Evolutionary conservation across 2,797 vertebrate genomes (phyloP), one percentile per base, ranked within the genome.

Genomic region (Lagodon rhomboides): DNA sequence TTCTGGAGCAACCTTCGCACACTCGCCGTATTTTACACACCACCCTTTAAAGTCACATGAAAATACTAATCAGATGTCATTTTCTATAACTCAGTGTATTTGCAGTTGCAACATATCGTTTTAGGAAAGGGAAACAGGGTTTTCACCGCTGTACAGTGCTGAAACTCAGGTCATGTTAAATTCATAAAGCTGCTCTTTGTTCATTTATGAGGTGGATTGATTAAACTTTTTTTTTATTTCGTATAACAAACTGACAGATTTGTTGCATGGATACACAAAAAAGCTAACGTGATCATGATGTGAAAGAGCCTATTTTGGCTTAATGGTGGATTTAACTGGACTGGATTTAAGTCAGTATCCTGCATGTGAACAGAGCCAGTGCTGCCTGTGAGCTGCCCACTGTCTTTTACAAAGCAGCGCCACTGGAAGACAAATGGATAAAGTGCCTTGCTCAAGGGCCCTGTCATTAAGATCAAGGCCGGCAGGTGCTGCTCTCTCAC

Each of bases 281-380:
- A 61, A 46, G 3, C 22, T 5, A 53, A 49, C 6, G 27, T 20
- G 50, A 25, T 58, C 30, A 20, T 10, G 16, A 30, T 55, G 59
- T 65, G 15, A 54, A 17, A 51, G 23, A 59, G 13, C 15, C 1
- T 30, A n/a, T 69, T 17, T 3, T 56, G 43, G 6, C n/a, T 41
- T 18, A 38, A 46, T 20, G 15, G 59, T 22, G 49, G 64, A 12
- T 68, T 68, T 43, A 72, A 50, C 43, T 62, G 38, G 38, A 74
- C 20, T 50, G 3, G n/a, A n/a, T n/a, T n/a, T n/a, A 65, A 43
- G 17, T 13, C 75, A 49, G 49, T 10, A 5, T 65, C 5, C 17
- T 72, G 61, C 53, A 54, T 77, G 84, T 79, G 70, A 86, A 78
- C 72, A 72, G 6, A 71, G 77, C 59, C 79, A 22, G 68, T 49